phyloP scores from a whole-genome alignment of 2,888 invertebrate species.

The Pandemis corylana region DNA sequence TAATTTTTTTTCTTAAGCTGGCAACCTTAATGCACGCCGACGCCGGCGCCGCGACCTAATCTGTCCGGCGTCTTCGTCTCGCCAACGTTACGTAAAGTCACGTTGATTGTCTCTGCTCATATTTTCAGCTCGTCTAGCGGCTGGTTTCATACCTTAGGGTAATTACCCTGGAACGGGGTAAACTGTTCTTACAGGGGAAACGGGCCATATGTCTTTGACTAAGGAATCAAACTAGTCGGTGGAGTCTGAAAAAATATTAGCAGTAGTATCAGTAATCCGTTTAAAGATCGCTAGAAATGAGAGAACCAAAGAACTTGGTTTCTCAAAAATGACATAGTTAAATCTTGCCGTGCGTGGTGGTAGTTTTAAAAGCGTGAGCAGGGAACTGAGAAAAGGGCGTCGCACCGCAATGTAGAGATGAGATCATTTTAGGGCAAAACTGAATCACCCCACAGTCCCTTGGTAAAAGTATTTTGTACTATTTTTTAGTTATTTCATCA shows the following conservation, averaged over 20 bases:
- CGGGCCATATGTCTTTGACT: too few species aligned
- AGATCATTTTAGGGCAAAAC: background rate
- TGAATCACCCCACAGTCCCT: background rate
- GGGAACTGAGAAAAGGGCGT: background rate
- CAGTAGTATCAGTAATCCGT: too few species aligned
- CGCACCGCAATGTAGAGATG: background rate
- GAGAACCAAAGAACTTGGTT: background rate
- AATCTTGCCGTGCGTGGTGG: background rate
- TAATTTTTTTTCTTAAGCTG: background rate
- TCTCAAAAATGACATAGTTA: background rate
- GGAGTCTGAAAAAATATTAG: too few species aligned
- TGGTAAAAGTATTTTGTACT: background rate
- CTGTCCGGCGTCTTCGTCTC: slow-evolving; percentile 57
- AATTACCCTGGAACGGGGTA: background rate
- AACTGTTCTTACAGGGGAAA: background rate
- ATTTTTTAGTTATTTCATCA: too few species aligned
- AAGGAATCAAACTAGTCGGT: too few species aligned
- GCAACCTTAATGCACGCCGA: slow-evolving; percentile 26
- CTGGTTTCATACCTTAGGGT: background rate
- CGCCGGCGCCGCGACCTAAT: slow-evolving; percentile 56
- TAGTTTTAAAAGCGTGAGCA: background rate
- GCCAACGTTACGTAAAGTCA: slow-evolving; percentile 68
- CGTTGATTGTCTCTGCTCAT: slow-evolving; percentile 40
- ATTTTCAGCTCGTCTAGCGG: background rate
- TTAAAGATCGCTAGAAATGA: background rate